Conservation (phyloP, 2,888 invertebrate genomes). For the Chalcosyrphus nemorum region DNA sequence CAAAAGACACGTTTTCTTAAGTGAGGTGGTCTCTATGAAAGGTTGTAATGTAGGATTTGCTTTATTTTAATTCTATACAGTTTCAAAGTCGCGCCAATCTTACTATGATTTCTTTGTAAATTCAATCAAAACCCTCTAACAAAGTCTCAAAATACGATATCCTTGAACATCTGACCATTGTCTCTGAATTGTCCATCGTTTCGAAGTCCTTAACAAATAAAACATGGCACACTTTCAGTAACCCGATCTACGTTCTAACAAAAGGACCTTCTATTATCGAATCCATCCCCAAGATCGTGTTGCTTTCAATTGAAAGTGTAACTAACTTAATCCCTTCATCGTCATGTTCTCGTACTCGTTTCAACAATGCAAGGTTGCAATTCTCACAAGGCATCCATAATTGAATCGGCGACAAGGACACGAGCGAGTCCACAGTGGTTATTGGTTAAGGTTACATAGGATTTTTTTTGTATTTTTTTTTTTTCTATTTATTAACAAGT, state of each 20-base stretch:
- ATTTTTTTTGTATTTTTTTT: constrained; percentile 5
- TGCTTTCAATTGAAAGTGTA: constrained; percentile 44
- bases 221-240: constrained; percentile 1
- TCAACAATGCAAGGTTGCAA: constrained; percentile 47
- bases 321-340: constrained; percentile 49
- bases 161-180: not conserved
- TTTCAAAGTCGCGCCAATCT: no score
- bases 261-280: not conserved
- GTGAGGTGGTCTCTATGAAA: no score
- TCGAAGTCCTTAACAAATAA: not conserved
- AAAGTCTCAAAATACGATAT: no score
- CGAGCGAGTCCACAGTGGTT: constrained; percentile 27
- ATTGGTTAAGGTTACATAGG: constrained; percentile 47
- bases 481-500: not conserved
- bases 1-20: no score
- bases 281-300: constrained; percentile 12
- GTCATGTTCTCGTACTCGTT: constrained; percentile 10
- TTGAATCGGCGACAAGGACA: constrained; percentile 69
- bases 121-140: no score
- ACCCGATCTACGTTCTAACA: not conserved
- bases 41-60: no score
- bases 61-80: no score
- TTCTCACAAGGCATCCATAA: constrained; percentile 42
- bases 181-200: not conserved
- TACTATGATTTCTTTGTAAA: no score